These are phyloP conservation scores for Ivindomyrus marchei DNA, from an alignment of 2,113 vertebrate genomes.

Conservation along the genomic window DNA sequence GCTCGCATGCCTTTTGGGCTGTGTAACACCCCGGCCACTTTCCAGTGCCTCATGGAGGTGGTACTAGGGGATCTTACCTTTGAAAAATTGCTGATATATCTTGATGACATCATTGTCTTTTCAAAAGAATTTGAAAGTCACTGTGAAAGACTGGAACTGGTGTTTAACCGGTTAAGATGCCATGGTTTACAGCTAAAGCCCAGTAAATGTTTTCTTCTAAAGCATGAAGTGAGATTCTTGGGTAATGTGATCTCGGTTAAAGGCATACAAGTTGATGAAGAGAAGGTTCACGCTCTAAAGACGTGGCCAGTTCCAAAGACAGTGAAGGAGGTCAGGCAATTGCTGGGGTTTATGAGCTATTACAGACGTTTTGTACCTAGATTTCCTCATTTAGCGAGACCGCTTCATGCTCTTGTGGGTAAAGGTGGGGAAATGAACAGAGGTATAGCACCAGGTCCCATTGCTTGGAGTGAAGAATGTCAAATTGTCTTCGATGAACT, in stretches of 20 bases:
- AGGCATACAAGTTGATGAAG: background rate
- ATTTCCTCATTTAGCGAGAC: background rate
- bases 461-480: background rate
- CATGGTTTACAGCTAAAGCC: background rate
- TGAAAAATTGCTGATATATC: background rate
- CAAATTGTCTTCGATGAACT: background rate
- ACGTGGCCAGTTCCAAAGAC: background rate
- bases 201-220: background rate
- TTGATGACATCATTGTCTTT: background rate
- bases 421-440: background rate
- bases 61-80: background rate
- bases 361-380: background rate
- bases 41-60: background rate
- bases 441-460: background rate
- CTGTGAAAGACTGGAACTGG: background rate
- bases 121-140: background rate
- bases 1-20: background rate
- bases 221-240: background rate
- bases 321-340: background rate
- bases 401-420: background rate
- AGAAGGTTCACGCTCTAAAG: background rate
- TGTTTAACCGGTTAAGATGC: background rate
- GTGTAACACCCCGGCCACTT: background rate
- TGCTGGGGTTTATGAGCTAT: background rate
- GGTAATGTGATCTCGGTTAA: background rate